Evolutionary conservation across 2,113 vertebrate species (phyloP).

Genomic region (Elephas maximus): DNA sequence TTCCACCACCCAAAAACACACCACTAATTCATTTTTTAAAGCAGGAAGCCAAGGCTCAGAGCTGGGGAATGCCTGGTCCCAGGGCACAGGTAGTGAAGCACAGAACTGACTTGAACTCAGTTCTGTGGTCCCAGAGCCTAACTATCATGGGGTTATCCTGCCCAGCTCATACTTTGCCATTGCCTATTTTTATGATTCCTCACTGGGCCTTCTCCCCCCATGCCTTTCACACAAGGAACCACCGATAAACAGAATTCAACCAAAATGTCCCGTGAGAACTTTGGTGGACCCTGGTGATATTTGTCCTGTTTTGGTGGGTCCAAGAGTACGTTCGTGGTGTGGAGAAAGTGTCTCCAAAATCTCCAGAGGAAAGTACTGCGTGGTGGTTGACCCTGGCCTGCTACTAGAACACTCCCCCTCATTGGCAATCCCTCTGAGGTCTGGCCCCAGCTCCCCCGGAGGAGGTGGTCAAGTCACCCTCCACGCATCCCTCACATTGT

Average conservation of each 20-base stretch:
- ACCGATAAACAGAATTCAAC: background rate
- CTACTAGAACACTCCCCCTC: background rate
- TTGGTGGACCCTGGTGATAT: background rate
- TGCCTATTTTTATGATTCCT: background rate
- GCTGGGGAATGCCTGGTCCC: background rate
- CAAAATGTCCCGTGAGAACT: background rate
- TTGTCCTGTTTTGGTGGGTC: background rate
- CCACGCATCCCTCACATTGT: background rate
- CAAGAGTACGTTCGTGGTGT: background rate
- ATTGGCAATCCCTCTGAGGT: background rate
- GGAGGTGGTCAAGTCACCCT: no score
- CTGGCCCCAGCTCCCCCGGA: background rate
- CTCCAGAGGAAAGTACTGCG: background rate
- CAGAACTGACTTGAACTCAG: background rate
- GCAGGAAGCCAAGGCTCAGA: background rate
- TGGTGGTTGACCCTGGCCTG: background rate
- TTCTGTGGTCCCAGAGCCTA: background rate
- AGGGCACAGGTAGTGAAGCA: background rate
- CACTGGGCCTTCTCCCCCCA: background rate
- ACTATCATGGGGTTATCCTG: rapidly evolving
- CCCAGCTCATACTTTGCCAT: rapidly evolving
- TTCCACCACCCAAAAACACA: background rate
- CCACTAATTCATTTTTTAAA: background rate
- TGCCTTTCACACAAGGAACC: background rate
- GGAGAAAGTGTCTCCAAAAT: background rate